A percentile compares a stretch with the other conserved stretches of the same genome.
Evolutionary conservation across 2,888 invertebrate species (phyloP).

Genomic region (Temnothorax unifasciatus): DNA sequence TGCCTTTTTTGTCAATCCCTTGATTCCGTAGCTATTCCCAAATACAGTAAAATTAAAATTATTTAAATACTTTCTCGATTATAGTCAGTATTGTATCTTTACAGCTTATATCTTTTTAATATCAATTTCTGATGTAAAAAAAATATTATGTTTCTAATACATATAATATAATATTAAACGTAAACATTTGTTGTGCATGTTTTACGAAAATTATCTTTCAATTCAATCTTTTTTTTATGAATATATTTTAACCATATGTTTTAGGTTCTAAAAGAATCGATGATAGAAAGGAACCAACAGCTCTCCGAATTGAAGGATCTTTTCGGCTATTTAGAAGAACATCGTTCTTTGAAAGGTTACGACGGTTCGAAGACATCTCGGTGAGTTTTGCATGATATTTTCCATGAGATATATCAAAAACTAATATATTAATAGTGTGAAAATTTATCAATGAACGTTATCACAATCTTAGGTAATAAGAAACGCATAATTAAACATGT

Average conservation of each 20-base stretch:
- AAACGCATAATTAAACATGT: background rate
- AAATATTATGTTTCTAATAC: background rate
- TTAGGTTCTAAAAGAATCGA: conserved; percentile 82
- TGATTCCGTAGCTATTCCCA: background rate
- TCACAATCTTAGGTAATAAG: background rate
- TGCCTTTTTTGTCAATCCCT: background rate
- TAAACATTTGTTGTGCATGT: background rate
- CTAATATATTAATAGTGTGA: background rate
- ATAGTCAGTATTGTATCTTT: background rate
- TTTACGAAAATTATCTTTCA: background rate
- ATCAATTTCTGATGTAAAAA: conserved; percentile 8
- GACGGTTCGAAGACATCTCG: conserved; percentile 81
- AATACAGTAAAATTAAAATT: background rate
- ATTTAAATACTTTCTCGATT: background rate
- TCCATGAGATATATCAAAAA: background rate
- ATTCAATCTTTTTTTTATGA: background rate
- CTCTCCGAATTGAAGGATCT: conserved; percentile 90
- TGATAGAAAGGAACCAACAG: conserved; percentile 88
- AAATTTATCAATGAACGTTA: background rate
- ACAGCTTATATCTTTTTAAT: background rate
- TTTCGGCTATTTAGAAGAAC: conserved; percentile 90
- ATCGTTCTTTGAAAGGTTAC: conserved; percentile 87
- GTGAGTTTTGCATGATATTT: conserved; percentile 77
- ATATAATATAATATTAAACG: background rate
- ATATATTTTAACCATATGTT: conserved; percentile 6